Percentiles rank a stretch among this genome's conserved stretches.
Evolutionary conservation across 2,888 invertebrate genomes (phyloP).

Genomic region (Andrena praecox): DNA sequence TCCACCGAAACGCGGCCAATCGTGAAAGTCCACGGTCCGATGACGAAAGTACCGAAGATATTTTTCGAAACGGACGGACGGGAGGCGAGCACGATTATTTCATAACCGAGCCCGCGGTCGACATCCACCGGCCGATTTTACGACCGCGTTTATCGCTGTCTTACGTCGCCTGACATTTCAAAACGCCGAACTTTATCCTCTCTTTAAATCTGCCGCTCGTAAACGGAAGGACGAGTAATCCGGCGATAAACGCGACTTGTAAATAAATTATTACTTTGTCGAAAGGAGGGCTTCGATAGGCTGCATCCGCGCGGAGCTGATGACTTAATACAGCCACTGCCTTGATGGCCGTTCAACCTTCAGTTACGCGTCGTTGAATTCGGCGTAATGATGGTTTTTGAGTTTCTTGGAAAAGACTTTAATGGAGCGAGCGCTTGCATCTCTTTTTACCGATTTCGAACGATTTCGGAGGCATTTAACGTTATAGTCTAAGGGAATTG

Average conservation of each 20-base stretch:
- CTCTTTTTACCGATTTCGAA: neutral
- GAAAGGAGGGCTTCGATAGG: neutral
- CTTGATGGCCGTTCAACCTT: neutral
- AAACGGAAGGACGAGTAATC: neutral
- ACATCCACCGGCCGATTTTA: conserved; percentile 20
- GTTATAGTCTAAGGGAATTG: too few relatives aligned
- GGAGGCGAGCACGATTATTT: conserved; percentile 14
- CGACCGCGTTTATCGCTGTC: conserved; percentile 25
- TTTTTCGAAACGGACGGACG: neutral
- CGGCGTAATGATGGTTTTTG: neutral
- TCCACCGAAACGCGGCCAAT: conserved; percentile 32
- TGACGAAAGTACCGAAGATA: conserved; percentile 34
- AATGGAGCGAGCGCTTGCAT: neutral
- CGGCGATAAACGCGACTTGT: neutral
- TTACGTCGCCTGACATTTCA: neutral
- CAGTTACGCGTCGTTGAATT: neutral
- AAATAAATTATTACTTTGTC: conserved; percentile 3
- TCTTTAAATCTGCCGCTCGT: conserved; percentile 1
- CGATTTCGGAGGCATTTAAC: neutral
- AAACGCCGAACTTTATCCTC: conserved; percentile 32
- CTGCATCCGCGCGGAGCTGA: neutral
- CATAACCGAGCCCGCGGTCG: conserved; percentile 1
- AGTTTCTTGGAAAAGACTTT: neutral
- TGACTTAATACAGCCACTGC: neutral
- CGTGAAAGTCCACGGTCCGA: conserved; percentile 40